Base-by-base conservation (phyloP, 2,888 invertebrate species). In the Blastobasis adustella region DNA sequence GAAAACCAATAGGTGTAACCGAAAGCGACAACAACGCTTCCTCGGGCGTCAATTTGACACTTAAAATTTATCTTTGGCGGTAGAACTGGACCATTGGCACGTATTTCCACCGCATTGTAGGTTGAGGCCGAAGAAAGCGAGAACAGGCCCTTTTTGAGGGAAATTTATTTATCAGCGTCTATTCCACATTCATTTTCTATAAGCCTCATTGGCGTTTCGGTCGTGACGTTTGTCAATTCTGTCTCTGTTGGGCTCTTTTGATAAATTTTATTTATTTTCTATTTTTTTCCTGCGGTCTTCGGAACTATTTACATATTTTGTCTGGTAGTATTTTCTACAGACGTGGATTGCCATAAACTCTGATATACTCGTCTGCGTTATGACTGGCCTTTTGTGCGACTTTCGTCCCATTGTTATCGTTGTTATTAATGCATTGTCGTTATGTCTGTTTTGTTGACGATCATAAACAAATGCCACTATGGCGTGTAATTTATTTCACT, bases 71-170 rank as follows among this genome's bases (percentile, higher is more conserved):
- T 68, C 61, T 64, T 65, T 57, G 54, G 50, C 59, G 54, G 62
- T 56, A 57, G 62, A 67, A 66, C 61, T 62, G 63, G 62, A 55
- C 55, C 55, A 49, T 50, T 60, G 66, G 60, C 65, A 66, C 52
- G 61, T 62, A 58, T 65, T 9, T 57, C 49, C 47, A 39, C 36
- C 43, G 43, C 42, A 54, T 58, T 62, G 52, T 65, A 56, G 59
- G 60, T 62, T 65, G 62, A 62, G 66, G 69, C 63, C 62, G 57
- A 69, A 75, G 76, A 79, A 79, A 79, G 77, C 58, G 65, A 65
- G 58, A 61, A 56, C 56, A 61, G 59, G 51, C 59, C 67, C 65
- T 63, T 23, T 63, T 50, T 64, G 60, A 63, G 55, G 62, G 60
- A 66, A 69, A 71, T 66, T 70, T 68, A 76, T 73, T 67, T 63